phyloP scores from a whole-genome alignment of 2,113 vertebrate genomes.

The Delphinapterus leucas region DNA sequence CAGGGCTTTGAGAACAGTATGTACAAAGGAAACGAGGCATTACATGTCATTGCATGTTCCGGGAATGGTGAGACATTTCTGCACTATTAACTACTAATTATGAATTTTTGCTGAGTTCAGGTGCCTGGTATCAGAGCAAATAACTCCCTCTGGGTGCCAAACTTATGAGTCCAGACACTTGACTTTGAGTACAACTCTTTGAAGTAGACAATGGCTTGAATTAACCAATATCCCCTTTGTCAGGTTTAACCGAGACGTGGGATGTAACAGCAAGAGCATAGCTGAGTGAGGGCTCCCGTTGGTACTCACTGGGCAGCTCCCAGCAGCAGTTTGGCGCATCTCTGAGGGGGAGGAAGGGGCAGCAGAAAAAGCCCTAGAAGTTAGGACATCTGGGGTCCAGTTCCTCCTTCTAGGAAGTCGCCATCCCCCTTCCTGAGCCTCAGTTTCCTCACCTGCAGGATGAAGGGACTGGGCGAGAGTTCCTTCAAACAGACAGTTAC shows the following conservation, averaged over 20 bases:
- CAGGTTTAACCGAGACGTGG: not conserved
- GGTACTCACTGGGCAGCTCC: not conserved
- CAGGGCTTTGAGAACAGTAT: not conserved
- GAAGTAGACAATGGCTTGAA: not conserved
- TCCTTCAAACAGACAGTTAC: not conserved
- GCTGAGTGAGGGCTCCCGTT: not conserved
- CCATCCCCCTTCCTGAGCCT: not conserved
- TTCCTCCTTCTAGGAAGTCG: not conserved
- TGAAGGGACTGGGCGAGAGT: not conserved
- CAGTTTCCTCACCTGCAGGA: not conserved
- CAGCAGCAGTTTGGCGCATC: not conserved
- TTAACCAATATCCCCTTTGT: not conserved
- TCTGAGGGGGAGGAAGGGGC: not conserved
- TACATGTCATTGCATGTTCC: not conserved
- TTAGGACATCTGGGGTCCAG: not conserved
- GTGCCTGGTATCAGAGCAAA: not conserved
- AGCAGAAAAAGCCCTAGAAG: not conserved
- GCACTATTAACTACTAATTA: not conserved
- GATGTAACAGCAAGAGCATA: not conserved
- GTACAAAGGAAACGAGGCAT: not conserved
- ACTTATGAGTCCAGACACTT: not conserved
- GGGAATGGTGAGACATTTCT: not conserved
- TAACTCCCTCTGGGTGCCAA: constrained; percentile 7
- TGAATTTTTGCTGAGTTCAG: constrained; percentile 26
- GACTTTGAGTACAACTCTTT: constrained; percentile 1